A percentile compares a stretch with the other conserved stretches of the same genome.
Conservation (phyloP, 1,140 invertebrate genomes). For the Belonocnema kinseyi region DNA sequence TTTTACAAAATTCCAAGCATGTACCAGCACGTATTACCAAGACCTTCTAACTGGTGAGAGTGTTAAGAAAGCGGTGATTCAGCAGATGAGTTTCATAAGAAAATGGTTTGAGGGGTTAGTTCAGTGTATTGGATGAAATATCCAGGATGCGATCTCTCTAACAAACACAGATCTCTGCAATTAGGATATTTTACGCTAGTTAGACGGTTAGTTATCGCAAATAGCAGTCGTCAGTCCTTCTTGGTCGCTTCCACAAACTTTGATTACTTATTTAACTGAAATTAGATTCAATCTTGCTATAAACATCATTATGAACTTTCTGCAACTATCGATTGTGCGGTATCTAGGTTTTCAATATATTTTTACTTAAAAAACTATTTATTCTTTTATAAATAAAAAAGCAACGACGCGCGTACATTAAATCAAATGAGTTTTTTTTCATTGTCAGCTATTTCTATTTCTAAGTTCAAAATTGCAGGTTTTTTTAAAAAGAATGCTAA, state of each 20-base stretch:
- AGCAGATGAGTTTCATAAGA: conserved; percentile 60
- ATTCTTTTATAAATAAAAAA: not conserved
- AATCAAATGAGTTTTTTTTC: too few relatives aligned
- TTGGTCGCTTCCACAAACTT: not conserved
- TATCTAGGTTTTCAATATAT: not conserved
- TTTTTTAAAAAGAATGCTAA: too few relatives aligned
- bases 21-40: conserved; percentile 58
- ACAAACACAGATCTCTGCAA: conserved; percentile 57
- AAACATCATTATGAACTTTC: not conserved
- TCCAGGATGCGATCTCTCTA: conserved; percentile 62
- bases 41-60: conserved; percentile 64
- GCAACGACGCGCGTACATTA: too few relatives aligned
- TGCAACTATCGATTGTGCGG: conserved; percentile 1
- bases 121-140: conserved; percentile 45
- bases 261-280: not conserved
- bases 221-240: conserved; percentile 53
- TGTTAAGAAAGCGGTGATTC: conserved; percentile 70
- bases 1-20: conserved; percentile 51
- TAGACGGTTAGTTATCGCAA: conserved; percentile 54
- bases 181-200: conserved; percentile 59
- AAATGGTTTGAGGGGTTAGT: conserved; percentile 48
- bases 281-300: too few relatives aligned
- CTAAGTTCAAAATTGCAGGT: too few relatives aligned
- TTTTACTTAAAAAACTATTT: not conserved
- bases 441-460: too few relatives aligned